A percentile compares a stretch with the other conserved stretches of the same genome.
Evolutionary conservation across 2,113 vertebrate genomes (phyloP).

Genomic region (Silurus meridionalis): DNA sequence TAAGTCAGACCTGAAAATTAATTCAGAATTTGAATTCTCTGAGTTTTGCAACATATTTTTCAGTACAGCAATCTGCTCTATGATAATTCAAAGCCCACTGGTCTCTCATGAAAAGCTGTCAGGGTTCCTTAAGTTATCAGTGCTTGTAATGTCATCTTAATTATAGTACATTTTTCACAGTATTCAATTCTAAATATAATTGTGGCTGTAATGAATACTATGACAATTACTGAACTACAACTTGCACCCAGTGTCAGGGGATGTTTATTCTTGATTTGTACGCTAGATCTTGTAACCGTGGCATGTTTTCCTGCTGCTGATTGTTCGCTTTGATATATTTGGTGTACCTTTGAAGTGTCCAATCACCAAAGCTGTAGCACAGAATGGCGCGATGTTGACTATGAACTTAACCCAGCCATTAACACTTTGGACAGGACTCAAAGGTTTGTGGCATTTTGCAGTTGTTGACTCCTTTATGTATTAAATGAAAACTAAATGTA

Average conservation of each 20-base stretch:
- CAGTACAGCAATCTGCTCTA: neutral
- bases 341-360: neutral
- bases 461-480: neutral
- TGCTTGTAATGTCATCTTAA: constrained; percentile 21
- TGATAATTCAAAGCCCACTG: constrained; percentile 8
- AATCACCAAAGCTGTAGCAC: neutral
- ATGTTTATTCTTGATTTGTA: neutral
- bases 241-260: neutral
- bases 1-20: neutral
- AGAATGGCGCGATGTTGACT: neutral
- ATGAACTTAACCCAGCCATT: neutral
- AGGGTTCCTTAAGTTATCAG: neutral
- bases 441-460: neutral
- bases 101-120: constrained; percentile 13
- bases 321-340: neutral
- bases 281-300: neutral
- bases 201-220: neutral
- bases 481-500: constrained; percentile 7
- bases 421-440: neutral
- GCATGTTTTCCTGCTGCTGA: neutral
- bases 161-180: neutral
- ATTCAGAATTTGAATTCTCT: neutral
- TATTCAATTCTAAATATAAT: neutral
- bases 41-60: neutral
- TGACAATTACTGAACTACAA: neutral